These are phyloP conservation scores for Heliconius charithonia DNA, from an alignment of 2,888 invertebrate species.

Conservation along the genomic window DNA sequence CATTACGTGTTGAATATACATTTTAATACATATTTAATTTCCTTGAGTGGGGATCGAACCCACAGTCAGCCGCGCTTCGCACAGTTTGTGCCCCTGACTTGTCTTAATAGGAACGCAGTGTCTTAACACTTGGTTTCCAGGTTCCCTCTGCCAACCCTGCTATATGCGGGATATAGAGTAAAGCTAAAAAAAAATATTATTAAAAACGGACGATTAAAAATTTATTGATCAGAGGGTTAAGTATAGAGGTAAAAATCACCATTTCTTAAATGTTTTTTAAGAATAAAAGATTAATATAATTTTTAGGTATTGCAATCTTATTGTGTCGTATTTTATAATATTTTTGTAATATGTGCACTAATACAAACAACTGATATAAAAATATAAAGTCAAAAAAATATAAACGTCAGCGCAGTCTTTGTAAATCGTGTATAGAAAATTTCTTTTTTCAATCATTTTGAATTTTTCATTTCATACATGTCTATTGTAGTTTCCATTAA, in stretches of 20 bases:
- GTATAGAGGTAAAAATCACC: neutral
- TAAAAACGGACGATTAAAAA: too few species aligned
- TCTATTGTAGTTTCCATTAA: conserved; percentile 73
- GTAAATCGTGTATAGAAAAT: neutral
- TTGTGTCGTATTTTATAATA: neutral
- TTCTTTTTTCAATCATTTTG: neutral
- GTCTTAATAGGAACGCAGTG: too few species aligned
- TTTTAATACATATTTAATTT: too few species aligned
- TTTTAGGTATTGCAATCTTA: neutral
- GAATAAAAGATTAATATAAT: neutral
- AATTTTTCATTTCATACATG: conserved; percentile 52
- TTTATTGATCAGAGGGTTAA: neutral
- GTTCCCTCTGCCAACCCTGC: too few species aligned
- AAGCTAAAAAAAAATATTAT: too few species aligned
- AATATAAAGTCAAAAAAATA: neutral
- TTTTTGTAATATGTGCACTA: neutral
- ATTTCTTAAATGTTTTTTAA: neutral
- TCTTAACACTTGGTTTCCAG: too few species aligned
- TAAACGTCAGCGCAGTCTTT: neutral
- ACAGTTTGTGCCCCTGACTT: too few species aligned
- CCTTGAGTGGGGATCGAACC: too few species aligned
- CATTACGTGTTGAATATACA: too few species aligned
- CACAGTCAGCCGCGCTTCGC: too few species aligned
- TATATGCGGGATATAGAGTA: too few species aligned
- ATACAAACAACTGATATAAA: neutral